Evolutionary conservation across 2,888 invertebrate species (phyloP), one percentile per base, ranked within the genome.

Genomic region (Magallana nippona): DNA sequence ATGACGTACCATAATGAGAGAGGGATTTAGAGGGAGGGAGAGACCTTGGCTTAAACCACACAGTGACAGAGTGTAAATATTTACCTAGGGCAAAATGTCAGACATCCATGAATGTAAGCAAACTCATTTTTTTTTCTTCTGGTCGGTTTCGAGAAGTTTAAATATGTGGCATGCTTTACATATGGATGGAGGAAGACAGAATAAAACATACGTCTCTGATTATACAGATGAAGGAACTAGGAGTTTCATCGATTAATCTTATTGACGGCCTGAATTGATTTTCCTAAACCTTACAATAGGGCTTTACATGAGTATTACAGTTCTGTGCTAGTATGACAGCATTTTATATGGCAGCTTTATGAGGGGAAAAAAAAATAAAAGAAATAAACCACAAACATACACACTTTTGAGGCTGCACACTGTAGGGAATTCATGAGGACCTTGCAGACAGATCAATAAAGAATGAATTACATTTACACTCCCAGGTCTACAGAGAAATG

Each of bases 281-380:
- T 63, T 63, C 15, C 63, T 22, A 22, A 13, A 27, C 22, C 15
- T 27, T 22, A 63, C 63, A 13, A 15, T 27, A 22, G 44, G 44
- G 44, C 44, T 44, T 44, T 44, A 44, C 44, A 44, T 5, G 27
- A 63, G 63, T 63, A 63, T 15, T 63, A 27, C 22, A 13, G 13
- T 15, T 63, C 22, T 63, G 11, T 63, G 63, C 10, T 27, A 63
- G 63, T 44, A 27, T 27, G 63, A 63, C 63, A 63, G 27, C 32
- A 63, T 63, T 63, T 63, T 22, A 63, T 63, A 27, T 63, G 63
- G 63, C 63, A 63, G 63, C 13, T 63, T 63, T 63, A 63, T 63
- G 63, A 27, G 63, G 63, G 13, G 13, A 63, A 63, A 63, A 44
- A 44, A 44, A 44, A 2, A 32, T 15, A 63, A 8, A 44, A 44